phyloP scores from a whole-genome alignment of 2,797 vertebrate genomes.

The Brachymystax lenok region DNA sequence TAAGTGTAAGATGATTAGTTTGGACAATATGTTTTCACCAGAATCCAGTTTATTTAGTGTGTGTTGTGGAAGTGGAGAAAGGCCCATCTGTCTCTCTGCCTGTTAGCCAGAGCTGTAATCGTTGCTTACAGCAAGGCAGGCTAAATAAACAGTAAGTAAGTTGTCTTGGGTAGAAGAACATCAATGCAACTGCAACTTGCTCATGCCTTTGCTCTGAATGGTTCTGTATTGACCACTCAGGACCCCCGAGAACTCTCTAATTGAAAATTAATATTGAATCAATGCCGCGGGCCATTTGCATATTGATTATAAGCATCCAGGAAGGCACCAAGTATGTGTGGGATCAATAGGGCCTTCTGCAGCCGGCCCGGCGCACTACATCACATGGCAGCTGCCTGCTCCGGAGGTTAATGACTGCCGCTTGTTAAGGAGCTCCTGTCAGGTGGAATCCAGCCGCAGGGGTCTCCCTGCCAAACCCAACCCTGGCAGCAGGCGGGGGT shows the following conservation, averaged over 20 bases:
- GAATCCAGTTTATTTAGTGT: conserved; percentile 67
- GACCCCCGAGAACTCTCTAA: conserved; percentile 98
- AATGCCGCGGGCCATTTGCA: conserved; percentile 97
- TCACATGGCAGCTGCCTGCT: conserved; percentile 77
- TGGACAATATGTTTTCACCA: conserved; percentile 62
- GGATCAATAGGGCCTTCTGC: conserved; percentile 93
- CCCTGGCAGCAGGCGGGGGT: conserved; percentile 64
- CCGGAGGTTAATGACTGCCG: conserved; percentile 83
- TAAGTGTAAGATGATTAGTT: conserved; percentile 68
- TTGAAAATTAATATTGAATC: conserved; percentile 99
- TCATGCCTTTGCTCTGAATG: conserved; percentile 87
- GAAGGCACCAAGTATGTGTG: conserved; percentile 94
- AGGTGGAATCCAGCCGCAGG: conserved; percentile 77
- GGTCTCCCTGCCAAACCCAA: conserved; percentile 49
- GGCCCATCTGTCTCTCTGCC: conserved; percentile 76
- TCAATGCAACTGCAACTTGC: conserved; percentile 85
- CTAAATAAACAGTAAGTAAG: conserved; percentile 90
- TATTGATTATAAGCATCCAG: conserved; percentile 99
- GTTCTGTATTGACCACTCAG: conserved; percentile 94
- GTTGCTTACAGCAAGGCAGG: conserved; percentile 80
- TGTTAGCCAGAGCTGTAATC: conserved; percentile 79
- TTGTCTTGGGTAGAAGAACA: conserved; percentile 82
- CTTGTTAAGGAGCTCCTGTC: conserved; percentile 82
- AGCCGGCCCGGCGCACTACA: conserved; percentile 81
- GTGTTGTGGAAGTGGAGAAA: conserved; percentile 65